Conservation (phyloP, 2,797 vertebrate genomes). For the Mormyrus proboscirostris region DNA sequence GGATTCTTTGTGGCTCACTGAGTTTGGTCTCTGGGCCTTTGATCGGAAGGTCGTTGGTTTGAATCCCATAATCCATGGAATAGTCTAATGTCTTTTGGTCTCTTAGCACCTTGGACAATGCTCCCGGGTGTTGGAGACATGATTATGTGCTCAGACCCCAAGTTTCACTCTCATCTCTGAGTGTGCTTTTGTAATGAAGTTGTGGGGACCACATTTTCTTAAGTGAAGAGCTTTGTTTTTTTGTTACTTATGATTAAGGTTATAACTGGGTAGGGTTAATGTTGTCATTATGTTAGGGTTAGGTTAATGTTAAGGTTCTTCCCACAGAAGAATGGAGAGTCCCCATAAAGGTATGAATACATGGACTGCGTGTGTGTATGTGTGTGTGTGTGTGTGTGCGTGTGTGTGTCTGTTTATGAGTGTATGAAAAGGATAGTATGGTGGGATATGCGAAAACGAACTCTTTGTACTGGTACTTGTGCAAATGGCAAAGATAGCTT, state of each 20-base stretch:
- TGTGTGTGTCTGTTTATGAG: background rate
- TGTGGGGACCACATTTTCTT: background rate
- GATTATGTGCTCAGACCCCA: background rate
- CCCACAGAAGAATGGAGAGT: background rate
- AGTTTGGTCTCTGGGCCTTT: background rate
- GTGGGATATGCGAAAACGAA: background rate
- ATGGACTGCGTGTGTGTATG: background rate
- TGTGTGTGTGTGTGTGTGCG: no score
- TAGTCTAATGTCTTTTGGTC: background rate
- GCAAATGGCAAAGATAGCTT: background rate
- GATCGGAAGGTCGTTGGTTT: background rate
- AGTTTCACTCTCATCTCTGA: background rate
- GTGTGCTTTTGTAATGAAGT: background rate
- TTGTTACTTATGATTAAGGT: background rate
- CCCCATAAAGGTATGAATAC: background rate
- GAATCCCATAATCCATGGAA: background rate
- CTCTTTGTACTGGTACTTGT: background rate
- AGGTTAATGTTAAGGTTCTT: no score
- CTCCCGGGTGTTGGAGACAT: background rate
- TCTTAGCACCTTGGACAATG: background rate
- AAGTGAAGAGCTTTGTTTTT: background rate
- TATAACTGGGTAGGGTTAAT: background rate
- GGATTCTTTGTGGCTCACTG: background rate
- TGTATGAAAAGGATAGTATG: background rate
- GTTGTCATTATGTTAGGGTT: background rate